Conservation (phyloP, 2,113 vertebrate genomes). For the Heloderma charlesbogerti region DNA sequence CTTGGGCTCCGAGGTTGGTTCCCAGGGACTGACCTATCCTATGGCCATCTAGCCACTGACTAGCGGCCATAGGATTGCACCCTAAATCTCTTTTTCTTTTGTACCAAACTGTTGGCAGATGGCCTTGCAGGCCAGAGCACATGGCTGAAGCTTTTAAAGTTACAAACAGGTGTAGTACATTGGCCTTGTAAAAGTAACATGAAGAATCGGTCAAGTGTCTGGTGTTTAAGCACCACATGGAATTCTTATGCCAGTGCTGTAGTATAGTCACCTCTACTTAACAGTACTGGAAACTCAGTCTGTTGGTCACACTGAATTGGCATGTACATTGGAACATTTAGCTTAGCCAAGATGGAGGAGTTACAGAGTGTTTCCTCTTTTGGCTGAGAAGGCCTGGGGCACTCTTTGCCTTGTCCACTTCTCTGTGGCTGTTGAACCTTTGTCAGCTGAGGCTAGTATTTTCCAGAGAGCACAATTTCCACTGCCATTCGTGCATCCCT, state of each 20-base stretch:
- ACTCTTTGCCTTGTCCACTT: not conserved
- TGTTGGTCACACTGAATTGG: not conserved
- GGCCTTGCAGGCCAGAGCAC: no score
- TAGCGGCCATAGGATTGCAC: no score
- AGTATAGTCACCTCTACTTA: no score
- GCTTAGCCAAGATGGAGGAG: not conserved
- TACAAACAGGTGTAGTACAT: slow-evolving; percentile 29
- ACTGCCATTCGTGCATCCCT: not conserved
- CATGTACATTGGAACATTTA: not conserved
- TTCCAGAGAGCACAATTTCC: not conserved
- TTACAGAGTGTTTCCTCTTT: not conserved
- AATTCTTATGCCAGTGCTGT: slow-evolving; percentile 4
- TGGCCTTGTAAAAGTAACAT: slow-evolving; percentile 50
- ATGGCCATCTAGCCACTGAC: no score
- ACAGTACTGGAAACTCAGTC: no score
- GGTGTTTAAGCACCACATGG: slow-evolving; percentile 42
- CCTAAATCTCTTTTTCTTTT: not conserved
- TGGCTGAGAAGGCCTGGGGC: not conserved
- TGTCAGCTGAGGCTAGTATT: not conserved
- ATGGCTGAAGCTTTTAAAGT: slow-evolving; percentile 49
- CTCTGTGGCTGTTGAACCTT: not conserved
- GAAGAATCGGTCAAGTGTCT: slow-evolving; percentile 44
- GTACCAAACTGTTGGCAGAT: no score
- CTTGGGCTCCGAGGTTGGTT: no score
- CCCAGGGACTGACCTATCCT: no score